These are phyloP conservation scores for Eubasilissa regina DNA, from an alignment of 1,140 invertebrate genomes.

Conservation along the genomic window DNA sequence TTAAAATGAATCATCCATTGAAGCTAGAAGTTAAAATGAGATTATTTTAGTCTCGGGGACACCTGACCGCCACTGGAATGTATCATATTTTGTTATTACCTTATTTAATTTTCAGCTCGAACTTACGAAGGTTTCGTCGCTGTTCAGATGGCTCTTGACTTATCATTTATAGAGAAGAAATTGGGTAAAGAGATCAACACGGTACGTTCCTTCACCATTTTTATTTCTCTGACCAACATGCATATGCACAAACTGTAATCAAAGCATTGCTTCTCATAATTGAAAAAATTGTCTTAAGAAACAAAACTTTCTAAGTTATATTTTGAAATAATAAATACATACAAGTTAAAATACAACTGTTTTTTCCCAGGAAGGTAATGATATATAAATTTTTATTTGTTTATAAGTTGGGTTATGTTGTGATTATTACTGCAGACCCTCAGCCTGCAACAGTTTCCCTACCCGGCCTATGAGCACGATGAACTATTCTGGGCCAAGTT, in stretches of 20 bases:
- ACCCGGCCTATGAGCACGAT: slow-evolving; percentile 49
- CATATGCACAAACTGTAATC: too few species aligned
- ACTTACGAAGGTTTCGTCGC: slow-evolving; percentile 52
- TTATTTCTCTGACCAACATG: too few species aligned
- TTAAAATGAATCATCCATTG: too few species aligned
- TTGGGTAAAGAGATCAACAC: slow-evolving; percentile 6
- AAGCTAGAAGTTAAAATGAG: too few species aligned
- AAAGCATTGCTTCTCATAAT: too few species aligned
- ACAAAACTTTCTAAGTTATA: too few species aligned
- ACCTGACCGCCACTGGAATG: neutral
- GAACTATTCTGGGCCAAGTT: slow-evolving; percentile 38
- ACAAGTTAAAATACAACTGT: too few species aligned
- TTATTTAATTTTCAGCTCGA: slow-evolving; percentile 47
- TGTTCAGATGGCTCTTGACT: slow-evolving; percentile 55
- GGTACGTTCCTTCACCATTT: neutral
- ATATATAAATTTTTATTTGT: too few species aligned
- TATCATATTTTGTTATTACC: neutral
- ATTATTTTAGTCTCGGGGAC: too few species aligned
- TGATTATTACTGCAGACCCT: slow-evolving; percentile 42
- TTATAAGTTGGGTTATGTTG: neutral
- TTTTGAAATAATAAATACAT: too few species aligned
- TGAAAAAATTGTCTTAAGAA: too few species aligned
- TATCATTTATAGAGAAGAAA: slow-evolving; percentile 51
- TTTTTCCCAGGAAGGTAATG: too few species aligned
- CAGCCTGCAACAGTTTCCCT: slow-evolving; percentile 45